Evolutionary conservation across 53 echinoderm and acorn worm genomes (phyloP).

Genomic region (Luidia sarsii): DNA sequence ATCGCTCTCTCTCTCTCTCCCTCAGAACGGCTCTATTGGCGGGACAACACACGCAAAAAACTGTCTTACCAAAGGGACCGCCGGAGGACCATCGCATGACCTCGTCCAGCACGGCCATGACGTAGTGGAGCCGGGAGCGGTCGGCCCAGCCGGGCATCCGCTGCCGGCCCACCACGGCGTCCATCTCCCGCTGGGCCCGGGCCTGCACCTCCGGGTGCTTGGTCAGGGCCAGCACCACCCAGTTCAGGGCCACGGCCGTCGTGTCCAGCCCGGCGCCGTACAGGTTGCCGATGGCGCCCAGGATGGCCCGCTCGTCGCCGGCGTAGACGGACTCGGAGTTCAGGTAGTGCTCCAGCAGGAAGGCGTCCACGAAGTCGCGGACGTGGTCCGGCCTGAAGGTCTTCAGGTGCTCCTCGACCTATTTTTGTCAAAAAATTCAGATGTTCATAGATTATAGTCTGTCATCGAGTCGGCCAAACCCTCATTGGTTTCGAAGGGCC

Average conservation of each 20-base stretch:
- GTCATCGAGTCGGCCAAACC: no score
- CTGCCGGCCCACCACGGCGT: slow-evolving; percentile 50
- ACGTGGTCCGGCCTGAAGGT: slow-evolving; percentile 35
- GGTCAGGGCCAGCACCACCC: slow-evolving; percentile 23
- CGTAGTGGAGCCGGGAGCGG: slow-evolving; percentile 32
- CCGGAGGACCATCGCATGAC: slow-evolving; percentile 46
- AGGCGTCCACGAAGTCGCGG: slow-evolving; percentile 49
- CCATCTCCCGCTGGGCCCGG: slow-evolving; percentile 38
- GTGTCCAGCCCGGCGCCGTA: slow-evolving; percentile 56
- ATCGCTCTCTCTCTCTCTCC: no score
- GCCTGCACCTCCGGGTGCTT: slow-evolving; percentile 21
- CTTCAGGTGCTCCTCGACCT: slow-evolving; percentile 14
- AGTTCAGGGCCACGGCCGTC: slow-evolving; percentile 31
- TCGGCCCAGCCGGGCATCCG: slow-evolving; percentile 31
- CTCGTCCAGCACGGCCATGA: slow-evolving; percentile 47
- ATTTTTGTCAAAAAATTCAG: no score
- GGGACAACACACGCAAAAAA: no score
- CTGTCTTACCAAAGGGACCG: slow-evolving; percentile 52
- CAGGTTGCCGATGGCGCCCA: slow-evolving; percentile 33
- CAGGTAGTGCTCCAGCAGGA: slow-evolving; percentile 35
- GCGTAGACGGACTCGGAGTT: neutral
- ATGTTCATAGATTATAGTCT: no score
- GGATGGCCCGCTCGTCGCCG: neutral
- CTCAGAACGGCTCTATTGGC: no score
- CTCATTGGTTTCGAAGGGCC: no score